Evolutionary conservation across 1,140 invertebrate genomes (phyloP).

Genomic region (Pygmarrhopalites habei): DNA sequence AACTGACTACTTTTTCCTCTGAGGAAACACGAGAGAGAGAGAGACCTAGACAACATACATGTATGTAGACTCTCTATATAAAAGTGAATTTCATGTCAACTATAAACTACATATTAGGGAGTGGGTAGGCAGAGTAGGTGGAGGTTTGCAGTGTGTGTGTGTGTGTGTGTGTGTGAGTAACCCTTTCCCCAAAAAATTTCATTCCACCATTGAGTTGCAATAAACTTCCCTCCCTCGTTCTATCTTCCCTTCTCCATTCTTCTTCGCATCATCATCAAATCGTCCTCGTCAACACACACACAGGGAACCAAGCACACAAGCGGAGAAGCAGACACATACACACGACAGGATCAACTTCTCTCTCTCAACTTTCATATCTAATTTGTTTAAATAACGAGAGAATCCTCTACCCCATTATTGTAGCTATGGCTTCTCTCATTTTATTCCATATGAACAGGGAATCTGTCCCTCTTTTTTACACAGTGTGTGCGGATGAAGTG

Average conservation of each 20-base stretch:
- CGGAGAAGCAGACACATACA: too few relatives aligned
- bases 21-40: conserved; percentile 1
- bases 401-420: background rate
- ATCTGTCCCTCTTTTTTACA: background rate
- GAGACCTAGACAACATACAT: too few relatives aligned
- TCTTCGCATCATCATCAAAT: conserved; percentile 13
- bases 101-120: too few relatives aligned
- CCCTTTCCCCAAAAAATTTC: background rate
- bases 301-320: too few relatives aligned
- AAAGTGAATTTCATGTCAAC: too few relatives aligned
- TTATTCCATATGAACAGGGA: background rate
- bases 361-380: conserved; percentile 29
- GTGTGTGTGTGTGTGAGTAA: background rate
- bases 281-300: background rate
- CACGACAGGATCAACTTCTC: conserved; percentile 23
- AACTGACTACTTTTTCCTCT: background rate
- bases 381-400: conserved; percentile 24
- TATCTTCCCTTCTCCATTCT: conserved; percentile 14
- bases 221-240: background rate
- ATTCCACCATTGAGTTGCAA: background rate
- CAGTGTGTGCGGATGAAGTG: background rate
- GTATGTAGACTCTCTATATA: too few relatives aligned
- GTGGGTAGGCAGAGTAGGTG: too few relatives aligned
- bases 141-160: too few relatives aligned
- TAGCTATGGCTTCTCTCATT: background rate